These are phyloP conservation scores for Microhierax caerulescens DNA, from an alignment of 2,797 vertebrate species.

Conservation along the genomic window DNA sequence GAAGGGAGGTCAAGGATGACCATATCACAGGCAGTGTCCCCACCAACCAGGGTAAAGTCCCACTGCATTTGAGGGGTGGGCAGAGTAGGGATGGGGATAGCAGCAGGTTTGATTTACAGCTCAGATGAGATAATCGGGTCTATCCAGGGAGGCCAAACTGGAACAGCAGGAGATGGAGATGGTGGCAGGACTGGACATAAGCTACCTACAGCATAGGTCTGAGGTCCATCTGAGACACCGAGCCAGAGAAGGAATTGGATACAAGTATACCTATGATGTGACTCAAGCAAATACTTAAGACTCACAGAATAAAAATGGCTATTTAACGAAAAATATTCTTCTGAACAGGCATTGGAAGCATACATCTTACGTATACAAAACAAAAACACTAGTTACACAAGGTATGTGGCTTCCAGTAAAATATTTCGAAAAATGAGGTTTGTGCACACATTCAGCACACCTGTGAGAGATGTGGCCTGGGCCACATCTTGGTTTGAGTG, in stretches of 20 bases:
- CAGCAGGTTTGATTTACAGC: background rate
- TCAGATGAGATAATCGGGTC: background rate
- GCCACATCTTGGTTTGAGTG: background rate
- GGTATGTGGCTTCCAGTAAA: background rate
- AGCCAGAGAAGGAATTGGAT: background rate
- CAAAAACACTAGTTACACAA: background rate
- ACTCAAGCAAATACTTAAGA: background rate
- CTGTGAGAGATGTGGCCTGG: background rate
- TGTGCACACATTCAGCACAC: background rate
- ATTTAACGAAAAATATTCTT: background rate
- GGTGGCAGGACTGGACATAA: background rate
- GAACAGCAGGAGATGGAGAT: background rate
- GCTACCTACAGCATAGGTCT: background rate
- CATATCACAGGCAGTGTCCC: background rate
- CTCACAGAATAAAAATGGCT: background rate
- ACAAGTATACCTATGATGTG: background rate
- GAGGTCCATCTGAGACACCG: background rate
- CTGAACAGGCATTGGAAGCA: background rate
- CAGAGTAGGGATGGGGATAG: background rate
- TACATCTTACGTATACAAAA: background rate
- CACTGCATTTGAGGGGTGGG: background rate
- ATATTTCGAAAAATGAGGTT: background rate
- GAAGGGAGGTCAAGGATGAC: background rate
- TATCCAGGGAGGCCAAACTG: background rate
- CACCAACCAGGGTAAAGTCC: background rate